These are phyloP conservation scores for Potamilus streckersoni DNA, from an alignment of 1,140 invertebrate genomes.

Conservation along the genomic window DNA sequence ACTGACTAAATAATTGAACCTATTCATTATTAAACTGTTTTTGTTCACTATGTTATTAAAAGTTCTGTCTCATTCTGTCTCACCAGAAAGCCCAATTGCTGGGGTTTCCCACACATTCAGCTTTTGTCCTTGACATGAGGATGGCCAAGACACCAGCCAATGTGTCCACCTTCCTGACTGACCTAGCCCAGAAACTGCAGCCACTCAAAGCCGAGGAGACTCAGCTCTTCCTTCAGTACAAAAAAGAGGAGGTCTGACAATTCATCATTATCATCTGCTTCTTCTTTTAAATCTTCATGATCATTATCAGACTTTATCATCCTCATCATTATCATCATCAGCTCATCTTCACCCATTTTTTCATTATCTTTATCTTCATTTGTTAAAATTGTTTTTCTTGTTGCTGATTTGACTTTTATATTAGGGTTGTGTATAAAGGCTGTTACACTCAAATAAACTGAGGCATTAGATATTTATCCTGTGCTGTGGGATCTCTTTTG, in stretches of 20 bases:
- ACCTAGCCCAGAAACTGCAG: conserved; percentile 69
- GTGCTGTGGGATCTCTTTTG: too few relatives aligned
- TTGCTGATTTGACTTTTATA: too few relatives aligned
- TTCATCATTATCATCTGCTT: not conserved
- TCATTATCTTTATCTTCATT: too few relatives aligned
- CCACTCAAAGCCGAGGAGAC: conserved; percentile 69
- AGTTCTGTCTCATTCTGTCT: not conserved
- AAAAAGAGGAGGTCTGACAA: conserved; percentile 68
- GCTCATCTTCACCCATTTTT: too few relatives aligned
- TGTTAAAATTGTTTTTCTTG: too few relatives aligned
- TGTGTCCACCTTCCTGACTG: conserved; percentile 68
- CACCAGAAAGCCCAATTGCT: conserved; percentile 68
- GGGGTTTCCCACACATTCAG: conserved; percentile 70
- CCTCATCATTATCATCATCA: too few relatives aligned
- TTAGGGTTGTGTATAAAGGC: too few relatives aligned
- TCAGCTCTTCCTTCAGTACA: conserved; percentile 68
- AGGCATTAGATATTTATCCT: too few relatives aligned
- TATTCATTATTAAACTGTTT: too few relatives aligned
- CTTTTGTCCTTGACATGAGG: conserved; percentile 70
- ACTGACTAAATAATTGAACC: too few relatives aligned
- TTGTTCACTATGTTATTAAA: not conserved
- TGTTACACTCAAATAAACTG: too few relatives aligned
- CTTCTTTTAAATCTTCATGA: not conserved
- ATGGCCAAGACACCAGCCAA: conserved; percentile 71
- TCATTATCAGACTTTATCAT: too few relatives aligned